Conservation (phyloP, 2,113 vertebrate genomes). For the Callionymus lyra region DNA sequence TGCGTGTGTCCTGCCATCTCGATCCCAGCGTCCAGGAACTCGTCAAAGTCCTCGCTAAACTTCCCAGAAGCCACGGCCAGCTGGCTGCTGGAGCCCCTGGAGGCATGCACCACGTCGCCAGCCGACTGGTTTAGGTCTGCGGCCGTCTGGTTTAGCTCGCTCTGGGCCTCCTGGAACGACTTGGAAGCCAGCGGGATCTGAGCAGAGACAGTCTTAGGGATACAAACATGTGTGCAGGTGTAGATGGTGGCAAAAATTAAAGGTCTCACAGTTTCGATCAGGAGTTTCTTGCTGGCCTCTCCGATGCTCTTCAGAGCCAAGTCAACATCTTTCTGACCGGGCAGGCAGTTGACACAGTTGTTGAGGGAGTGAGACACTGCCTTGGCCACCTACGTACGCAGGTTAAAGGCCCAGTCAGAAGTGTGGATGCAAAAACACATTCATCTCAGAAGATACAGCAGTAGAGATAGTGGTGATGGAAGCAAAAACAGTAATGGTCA, state of each 20-base stretch:
- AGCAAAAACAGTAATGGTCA: too few relatives aligned
- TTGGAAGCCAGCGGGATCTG: constrained; percentile 86
- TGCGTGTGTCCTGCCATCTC: constrained; percentile 98
- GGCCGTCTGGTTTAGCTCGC: constrained; percentile 89
- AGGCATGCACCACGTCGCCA: constrained; percentile 92
- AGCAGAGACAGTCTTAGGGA: constrained; percentile 58
- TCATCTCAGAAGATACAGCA: too few relatives aligned
- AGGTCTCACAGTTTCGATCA: constrained; percentile 83
- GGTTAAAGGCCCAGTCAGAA: neutral
- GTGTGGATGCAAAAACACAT: too few relatives aligned
- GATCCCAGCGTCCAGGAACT: constrained; percentile 95
- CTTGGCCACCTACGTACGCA: constrained; percentile 85
- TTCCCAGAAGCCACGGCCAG: constrained; percentile 90
- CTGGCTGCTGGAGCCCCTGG: constrained; percentile 85
- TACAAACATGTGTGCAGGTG: neutral
- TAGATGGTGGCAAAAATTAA: too few relatives aligned
- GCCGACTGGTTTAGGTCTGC: constrained; percentile 95
- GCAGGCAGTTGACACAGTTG: constrained; percentile 96
- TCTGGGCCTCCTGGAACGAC: constrained; percentile 95
- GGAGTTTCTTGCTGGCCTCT: constrained; percentile 95
- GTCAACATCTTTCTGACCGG: constrained; percentile 96
- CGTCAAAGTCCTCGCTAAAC: constrained; percentile 94
- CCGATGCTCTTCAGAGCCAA: constrained; percentile 95
- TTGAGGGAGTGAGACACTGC: constrained; percentile 95
- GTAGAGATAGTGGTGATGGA: too few relatives aligned